Conservation (phyloP, 2,888 invertebrate species). For the Drosophila aldrichi region DNA sequence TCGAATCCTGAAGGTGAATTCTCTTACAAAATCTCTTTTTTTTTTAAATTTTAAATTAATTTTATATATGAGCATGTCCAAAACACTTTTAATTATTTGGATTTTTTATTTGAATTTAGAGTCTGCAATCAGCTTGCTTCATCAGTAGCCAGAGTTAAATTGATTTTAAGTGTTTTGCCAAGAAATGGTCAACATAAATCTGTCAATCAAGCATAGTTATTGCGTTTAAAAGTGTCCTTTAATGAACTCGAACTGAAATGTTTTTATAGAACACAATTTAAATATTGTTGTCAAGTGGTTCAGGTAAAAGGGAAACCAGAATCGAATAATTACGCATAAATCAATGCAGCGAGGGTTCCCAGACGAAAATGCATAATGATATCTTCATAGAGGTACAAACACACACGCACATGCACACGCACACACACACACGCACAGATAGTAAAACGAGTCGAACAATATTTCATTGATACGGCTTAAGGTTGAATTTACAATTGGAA, state of each 20-base stretch:
- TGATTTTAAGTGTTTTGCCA: slow-evolving; percentile 16
- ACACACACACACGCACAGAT: neutral
- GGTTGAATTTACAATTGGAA: slow-evolving; percentile 27
- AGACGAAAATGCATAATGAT: slow-evolving; percentile 73
- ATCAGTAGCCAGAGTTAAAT: slow-evolving; percentile 37
- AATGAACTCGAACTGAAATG: slow-evolving; percentile 60
- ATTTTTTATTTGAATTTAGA: neutral
- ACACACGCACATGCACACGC: no score
- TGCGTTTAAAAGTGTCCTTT: slow-evolving; percentile 62
- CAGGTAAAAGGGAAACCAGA: slow-evolving; percentile 35
- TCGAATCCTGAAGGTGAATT: neutral
- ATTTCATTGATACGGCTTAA: slow-evolving; percentile 67
- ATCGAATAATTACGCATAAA: slow-evolving; percentile 66
- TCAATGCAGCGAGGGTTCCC: slow-evolving; percentile 46
- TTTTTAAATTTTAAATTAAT: neutral
- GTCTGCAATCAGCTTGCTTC: slow-evolving; percentile 2
- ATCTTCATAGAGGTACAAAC: slow-evolving; percentile 60
- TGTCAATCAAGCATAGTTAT: slow-evolving; percentile 56
- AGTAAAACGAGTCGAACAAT: slow-evolving; percentile 58
- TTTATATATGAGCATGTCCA: neutral
- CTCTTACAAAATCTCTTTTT: neutral
- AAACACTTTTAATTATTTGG: neutral
- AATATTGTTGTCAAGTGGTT: slow-evolving; percentile 47
- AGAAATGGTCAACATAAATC: slow-evolving; percentile 62
- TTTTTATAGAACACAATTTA: slow-evolving; percentile 69